Base-by-base conservation (phyloP, 2,888 invertebrate genomes). In the Drosophila borborema region DNA sequence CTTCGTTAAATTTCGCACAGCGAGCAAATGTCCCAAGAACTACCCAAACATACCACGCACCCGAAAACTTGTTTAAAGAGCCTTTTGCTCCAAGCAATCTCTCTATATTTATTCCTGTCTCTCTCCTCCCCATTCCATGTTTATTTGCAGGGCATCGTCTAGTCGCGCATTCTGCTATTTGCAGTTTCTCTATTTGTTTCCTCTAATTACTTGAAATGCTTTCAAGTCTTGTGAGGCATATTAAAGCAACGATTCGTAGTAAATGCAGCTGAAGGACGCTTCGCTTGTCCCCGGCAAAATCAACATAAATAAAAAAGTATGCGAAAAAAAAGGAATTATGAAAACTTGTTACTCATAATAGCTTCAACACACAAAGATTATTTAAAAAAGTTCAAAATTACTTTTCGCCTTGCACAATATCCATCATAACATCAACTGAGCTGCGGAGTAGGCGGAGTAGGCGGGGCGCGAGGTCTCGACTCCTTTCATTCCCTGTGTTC, bases 1-100 rank as follows among this genome's bases (percentile, higher is more conserved):
- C 91, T 90, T 89, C 88, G 89, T 85, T 89, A 90, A 90, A 86
- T 89, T 89, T 81, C 79, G 72, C 72, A 60, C 80, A 77, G 89
- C 72, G 63, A 65, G 6, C 45, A 40, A 38, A 48, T 28, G 48
- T 14, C 16, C 36, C 1, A 28, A 51, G n/a, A 10, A 40, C 28
- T 20, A 48, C 34, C 59, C 34, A 28, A n/a, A 20, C 34, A 61
- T 61, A 51, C 51, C 51, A 20, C 55, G 45, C 10, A 0, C n/a
- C 3, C 31, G 14, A 18, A 0, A 5, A 6, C 12, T 1, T 12
- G 0, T 18, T 20, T 12, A 31, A n/a, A 31, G 31, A 0, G 49
- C n/a, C 16, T 2, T 2, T 2, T 2, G 2, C 28, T 16, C 10
- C 3, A 12, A 4, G 45, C 45, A 45, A 2, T 20, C 43, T 10